Evolutionary conservation across 1,140 invertebrate species (phyloP).

Genomic region (Octopus bimaculoides): DNA sequence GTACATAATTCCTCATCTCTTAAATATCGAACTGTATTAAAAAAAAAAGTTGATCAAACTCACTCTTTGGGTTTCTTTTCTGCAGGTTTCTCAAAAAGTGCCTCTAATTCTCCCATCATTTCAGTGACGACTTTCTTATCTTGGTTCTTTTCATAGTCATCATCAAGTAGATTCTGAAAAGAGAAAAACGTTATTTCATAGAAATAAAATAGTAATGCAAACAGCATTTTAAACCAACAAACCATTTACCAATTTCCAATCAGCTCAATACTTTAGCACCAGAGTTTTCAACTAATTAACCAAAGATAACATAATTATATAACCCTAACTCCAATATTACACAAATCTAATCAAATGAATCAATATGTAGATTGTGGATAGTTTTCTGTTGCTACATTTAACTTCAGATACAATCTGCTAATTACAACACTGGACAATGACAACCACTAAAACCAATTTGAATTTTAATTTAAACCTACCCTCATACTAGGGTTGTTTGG

Average conservation of each 20-base stretch:
- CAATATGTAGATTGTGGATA: too few relatives aligned
- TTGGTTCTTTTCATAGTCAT: slow-evolving; percentile 47
- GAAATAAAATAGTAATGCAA: background rate
- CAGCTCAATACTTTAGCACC: too few relatives aligned
- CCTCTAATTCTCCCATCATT: slow-evolving; percentile 87
- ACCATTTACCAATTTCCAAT: too few relatives aligned
- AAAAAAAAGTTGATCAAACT: slow-evolving; percentile 9
- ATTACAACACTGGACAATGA: too few relatives aligned
- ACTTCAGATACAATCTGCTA: too few relatives aligned
- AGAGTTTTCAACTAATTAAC: too few relatives aligned
- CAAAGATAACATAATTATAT: too few relatives aligned
- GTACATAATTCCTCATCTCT: too few relatives aligned
- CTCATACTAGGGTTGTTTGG: slow-evolving; percentile 73
- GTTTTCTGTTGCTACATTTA: too few relatives aligned
- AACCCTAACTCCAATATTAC: background rate
- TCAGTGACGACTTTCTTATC: slow-evolving; percentile 70
- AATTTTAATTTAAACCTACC: slow-evolving; percentile 28
- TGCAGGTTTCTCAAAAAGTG: slow-evolving; percentile 64
- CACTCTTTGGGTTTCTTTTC: slow-evolving; percentile 24
- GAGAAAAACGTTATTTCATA: background rate
- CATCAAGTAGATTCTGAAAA: slow-evolving; percentile 25
- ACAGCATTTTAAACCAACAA: too few relatives aligned
- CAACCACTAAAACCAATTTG: too few relatives aligned
- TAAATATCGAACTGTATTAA: too few relatives aligned
- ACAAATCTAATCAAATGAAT: background rate